phyloP scores from a whole-genome alignment of 2,888 invertebrate genomes.

The Thecocarcelia acutangulata region DNA sequence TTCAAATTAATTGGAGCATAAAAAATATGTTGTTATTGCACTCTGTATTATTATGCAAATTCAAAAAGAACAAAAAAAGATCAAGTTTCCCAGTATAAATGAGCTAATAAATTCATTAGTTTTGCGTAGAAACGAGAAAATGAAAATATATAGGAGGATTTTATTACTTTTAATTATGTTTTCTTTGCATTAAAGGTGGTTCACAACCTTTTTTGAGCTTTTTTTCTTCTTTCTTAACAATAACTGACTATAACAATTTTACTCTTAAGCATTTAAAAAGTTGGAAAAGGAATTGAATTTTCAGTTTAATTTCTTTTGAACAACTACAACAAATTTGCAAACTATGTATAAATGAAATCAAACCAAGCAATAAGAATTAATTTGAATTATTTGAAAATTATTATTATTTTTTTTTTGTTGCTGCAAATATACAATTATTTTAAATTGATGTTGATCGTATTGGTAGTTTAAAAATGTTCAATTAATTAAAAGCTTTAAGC shows the following conservation, averaged over 20 bases:
- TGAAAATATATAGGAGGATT: constrained; percentile 2
- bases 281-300: background rate
- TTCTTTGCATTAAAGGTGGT: background rate
- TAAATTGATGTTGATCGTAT: constrained; percentile 31
- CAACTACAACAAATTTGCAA: constrained; percentile 19
- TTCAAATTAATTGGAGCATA: constrained; percentile 62
- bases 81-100: background rate
- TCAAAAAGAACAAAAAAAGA: constrained; percentile 36
- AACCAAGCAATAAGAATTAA: constrained; percentile 36
- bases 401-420: constrained; percentile 14
- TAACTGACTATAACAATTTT: background rate
- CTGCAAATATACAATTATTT: constrained; percentile 35
- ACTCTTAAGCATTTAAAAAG: background rate
- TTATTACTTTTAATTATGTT: background rate
- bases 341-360: constrained; percentile 27
- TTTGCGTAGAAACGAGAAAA: constrained; percentile 5
- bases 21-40: constrained; percentile 61
- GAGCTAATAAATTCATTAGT: constrained; percentile 47
- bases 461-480: constrained; percentile 57
- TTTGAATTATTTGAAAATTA: constrained; percentile 8
- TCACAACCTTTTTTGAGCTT: background rate
- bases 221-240: background rate
- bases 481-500: constrained; percentile 66
- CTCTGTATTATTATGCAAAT: constrained; percentile 48
- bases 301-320: background rate